Evolutionary conservation across 2,113 vertebrate genomes (phyloP), one percentile per base, ranked within the genome.

Genomic region (Gallinago jamesoni): DNA sequence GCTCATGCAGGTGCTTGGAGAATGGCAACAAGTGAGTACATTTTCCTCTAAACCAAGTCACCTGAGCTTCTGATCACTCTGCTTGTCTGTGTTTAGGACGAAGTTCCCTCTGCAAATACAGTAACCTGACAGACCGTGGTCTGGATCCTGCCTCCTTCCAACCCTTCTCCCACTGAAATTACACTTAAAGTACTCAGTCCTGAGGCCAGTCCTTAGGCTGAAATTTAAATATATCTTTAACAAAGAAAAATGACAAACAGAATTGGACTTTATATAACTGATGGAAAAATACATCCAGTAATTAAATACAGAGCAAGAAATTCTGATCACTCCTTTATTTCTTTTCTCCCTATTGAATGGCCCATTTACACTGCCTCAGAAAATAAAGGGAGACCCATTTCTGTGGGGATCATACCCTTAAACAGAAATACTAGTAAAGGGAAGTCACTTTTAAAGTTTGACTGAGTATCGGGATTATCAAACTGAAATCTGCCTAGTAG

Each of bases 401-500:
- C 23, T 11, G 16, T 63, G 31, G 43, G 10, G 37, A 35, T 91
- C 62, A 37, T 20, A 57, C 16, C 23, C 55, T 55, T 30, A 87
- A 81, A 68, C 11, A 85, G 69, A 77, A 86, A 50, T 48, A 79
- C 78, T 55, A 67, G 64, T 48, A 66, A 89, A 14, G 30, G 41
- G 43, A 94, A 94, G 25, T 80, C 16, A 41, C 39, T 91, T 78
- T 67, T 86, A 76, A 91, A 84, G 30, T 35, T 28, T 89, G 27
- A n/a, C 25, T 68, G 53, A n/a, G 17, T 84, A 35, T 48, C 6
- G 1, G 52, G 21, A 87, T 93, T 95, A 95, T 96, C 95, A 96
- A 97, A 97, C 95, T 92, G 95, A 97, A 97, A 97, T 96, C 94
- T 96, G 77, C 22, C 59, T 63, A 31, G 31, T 31, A 83, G 60